Conservation (phyloP, 2,888 invertebrate genomes). For the Entomobrya multifasciata region DNA sequence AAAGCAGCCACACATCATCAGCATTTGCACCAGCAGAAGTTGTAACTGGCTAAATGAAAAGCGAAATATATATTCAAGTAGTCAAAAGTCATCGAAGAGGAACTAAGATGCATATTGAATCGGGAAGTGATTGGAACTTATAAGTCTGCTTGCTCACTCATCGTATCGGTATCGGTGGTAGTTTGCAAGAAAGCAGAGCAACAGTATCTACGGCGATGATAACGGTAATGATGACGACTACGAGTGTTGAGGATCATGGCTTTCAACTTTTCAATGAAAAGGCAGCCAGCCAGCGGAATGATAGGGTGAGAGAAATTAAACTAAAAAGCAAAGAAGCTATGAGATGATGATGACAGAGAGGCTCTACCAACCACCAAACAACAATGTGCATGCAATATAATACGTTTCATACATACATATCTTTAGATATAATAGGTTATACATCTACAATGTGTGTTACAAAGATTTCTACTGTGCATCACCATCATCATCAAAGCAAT, state of each 20-base stretch:
- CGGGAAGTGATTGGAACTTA: neutral
- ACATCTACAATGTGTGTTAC: no score
- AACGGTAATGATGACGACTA: neutral
- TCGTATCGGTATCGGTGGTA: neutral
- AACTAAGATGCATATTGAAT: slow-evolving; percentile 31
- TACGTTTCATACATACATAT: neutral
- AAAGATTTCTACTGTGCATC: no score
- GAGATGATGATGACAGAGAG: slow-evolving; percentile 3
- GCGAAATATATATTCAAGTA: neutral
- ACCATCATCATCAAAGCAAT: no score
- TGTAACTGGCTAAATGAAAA: neutral
- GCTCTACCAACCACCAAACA: neutral
- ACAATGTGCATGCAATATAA: slow-evolving; percentile 4
- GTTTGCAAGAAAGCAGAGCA: neutral
- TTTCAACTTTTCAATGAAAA: slow-evolving; percentile 13
- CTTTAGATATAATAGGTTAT: neutral
- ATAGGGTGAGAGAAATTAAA: slow-evolving; percentile 29
- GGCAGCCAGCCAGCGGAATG: neutral
- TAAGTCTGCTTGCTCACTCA: neutral
- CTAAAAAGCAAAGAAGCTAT: neutral
- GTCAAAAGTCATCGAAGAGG: slow-evolving; percentile 40
- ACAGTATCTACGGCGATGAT: neutral
- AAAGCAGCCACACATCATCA: slow-evolving; percentile 17
- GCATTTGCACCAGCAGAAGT: neutral
- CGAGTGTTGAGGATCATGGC: neutral